These are phyloP conservation scores for Cheilosia soror DNA, from an alignment of 2,888 invertebrate genomes.

Conservation along the genomic window DNA sequence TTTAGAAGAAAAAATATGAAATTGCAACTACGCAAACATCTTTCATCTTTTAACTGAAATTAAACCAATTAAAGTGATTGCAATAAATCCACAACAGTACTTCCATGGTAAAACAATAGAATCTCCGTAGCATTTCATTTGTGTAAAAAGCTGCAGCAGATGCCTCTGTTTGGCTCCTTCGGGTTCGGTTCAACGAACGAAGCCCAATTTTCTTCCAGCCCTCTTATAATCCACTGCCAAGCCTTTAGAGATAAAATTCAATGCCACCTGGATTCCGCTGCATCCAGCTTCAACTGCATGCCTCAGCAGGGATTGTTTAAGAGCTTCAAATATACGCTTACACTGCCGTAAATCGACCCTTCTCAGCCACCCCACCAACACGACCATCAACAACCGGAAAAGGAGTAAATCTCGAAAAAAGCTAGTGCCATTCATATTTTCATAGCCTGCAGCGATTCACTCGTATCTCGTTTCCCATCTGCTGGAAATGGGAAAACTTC, in stretches of 20 bases:
- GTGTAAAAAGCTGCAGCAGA: conserved; percentile 1
- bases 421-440: conserved; percentile 63
- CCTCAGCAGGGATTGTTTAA: conserved; percentile 50
- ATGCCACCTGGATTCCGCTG: conserved; percentile 40
- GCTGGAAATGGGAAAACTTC: conserved; percentile 64
- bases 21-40: background rate
- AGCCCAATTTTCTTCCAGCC: conserved; percentile 46
- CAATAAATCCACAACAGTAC: conserved; percentile 39
- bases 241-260: conserved; percentile 38
- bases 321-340: conserved; percentile 29
- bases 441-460: conserved; percentile 46
- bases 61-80: conserved; percentile 52
- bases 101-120: conserved; percentile 21
- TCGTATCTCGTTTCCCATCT: conserved; percentile 49
- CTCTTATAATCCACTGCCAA: conserved; percentile 39
- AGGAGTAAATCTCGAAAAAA: conserved; percentile 64
- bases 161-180: background rate
- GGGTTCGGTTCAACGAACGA: conserved; percentile 26
- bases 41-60: conserved; percentile 16
- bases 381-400: conserved; percentile 63
- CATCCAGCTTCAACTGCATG: conserved; percentile 25
- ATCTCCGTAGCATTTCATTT: conserved; percentile 16
- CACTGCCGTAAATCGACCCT: background rate
- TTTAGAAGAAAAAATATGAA: background rate
- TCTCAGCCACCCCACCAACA: background rate